These are phyloP conservation scores for Galemys pyrenaicus DNA, from an alignment of 2,113 vertebrate species.

Conservation along the genomic window DNA sequence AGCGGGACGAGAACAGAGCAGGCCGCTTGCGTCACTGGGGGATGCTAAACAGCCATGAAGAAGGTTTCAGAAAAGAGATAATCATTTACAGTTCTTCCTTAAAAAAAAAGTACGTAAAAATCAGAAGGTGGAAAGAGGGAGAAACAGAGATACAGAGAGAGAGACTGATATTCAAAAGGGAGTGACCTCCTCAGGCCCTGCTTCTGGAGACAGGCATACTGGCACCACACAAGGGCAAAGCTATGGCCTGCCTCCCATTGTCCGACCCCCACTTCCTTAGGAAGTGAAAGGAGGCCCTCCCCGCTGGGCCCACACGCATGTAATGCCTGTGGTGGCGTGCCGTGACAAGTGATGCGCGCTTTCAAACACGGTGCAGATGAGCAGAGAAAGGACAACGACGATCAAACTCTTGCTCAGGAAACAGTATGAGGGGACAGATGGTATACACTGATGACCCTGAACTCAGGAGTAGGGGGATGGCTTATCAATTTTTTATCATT, in stretches of 20 bases:
- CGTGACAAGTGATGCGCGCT: not conserved
- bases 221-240: not conserved
- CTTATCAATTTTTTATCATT: too few species aligned
- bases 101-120: not conserved
- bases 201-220: not conserved
- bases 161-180: not conserved
- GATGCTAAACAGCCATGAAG: slow-evolving; percentile 13
- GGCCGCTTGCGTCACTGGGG: not conserved
- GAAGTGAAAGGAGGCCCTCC: not conserved
- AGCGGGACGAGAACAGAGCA: not conserved
- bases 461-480: not conserved
- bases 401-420: not conserved
- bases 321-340: too few species aligned
- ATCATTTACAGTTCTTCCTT: not conserved
- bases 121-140: not conserved
- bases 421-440: not conserved
- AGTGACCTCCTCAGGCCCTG: not conserved
- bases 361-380: not conserved
- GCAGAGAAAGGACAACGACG: not conserved
- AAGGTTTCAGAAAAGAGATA: not conserved
- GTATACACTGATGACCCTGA: not conserved
- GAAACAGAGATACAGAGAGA: not conserved
- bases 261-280: not conserved
- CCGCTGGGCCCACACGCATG: too few species aligned
- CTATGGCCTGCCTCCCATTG: not conserved